Evolutionary conservation across 1,140 invertebrate genomes (phyloP).

Genomic region (Pseudomyrmex concolor): DNA sequence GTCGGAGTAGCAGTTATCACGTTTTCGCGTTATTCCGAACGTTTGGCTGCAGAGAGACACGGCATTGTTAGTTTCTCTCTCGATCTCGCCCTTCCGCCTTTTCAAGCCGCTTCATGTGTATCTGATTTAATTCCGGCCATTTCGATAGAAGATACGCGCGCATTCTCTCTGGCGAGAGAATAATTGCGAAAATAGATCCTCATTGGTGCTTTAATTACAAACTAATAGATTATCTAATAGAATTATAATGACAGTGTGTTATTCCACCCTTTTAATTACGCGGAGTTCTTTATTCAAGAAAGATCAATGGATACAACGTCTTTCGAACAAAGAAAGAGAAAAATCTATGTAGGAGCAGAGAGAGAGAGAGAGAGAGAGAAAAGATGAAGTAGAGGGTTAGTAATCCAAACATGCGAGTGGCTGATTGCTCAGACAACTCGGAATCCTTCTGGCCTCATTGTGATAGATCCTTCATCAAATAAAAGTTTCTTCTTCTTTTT

Average conservation of each 20-base stretch:
- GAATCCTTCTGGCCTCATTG: conserved; percentile 48
- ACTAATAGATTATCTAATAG: not conserved
- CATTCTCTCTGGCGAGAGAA: no score
- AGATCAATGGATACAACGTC: conserved; percentile 38
- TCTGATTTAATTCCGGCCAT: not conserved
- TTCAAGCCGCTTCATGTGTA: not conserved
- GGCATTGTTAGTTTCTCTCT: not conserved
- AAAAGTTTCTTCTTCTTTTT: conserved; percentile 9
- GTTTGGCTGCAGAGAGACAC: conserved; percentile 34
- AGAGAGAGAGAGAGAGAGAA: not conserved
- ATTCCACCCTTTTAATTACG: conserved; percentile 16
- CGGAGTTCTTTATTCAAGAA: conserved; percentile 3
- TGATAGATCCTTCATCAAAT: conserved; percentile 39
- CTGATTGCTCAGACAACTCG: conserved; percentile 65
- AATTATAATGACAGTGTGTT: not conserved
- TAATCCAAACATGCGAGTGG: conserved; percentile 67
- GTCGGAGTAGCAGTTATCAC: conserved; percentile 45
- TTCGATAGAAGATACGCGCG: no score
- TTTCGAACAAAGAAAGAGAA: not conserved
- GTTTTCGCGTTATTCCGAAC: conserved; percentile 53
- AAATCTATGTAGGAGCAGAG: conserved; percentile 9
- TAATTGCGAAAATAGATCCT: not conserved
- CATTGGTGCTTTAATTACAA: not conserved
- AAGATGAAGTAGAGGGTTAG: conserved; percentile 44
- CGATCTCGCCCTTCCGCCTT: not conserved